Base-by-base conservation (phyloP, 2,888 invertebrate genomes). In the Chrysolina oricalcia region DNA sequence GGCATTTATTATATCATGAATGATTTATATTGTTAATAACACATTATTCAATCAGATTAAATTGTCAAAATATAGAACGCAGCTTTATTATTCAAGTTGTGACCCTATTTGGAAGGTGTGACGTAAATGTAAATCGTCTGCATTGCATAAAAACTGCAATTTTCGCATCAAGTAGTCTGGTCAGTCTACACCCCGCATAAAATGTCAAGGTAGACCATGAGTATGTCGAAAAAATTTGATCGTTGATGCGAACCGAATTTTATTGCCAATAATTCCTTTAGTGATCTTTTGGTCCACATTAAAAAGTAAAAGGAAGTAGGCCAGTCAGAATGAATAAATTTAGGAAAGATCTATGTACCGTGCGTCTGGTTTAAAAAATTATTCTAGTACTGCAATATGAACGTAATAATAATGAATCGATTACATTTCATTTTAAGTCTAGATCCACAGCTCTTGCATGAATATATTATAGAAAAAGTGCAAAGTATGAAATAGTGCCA, bases 201-300 rank as follows among this genome's bases (percentile, higher is more conserved):
- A 59, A 59, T 59, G 59, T 59, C 59, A 59, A 59, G 59, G 59
- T 35, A n/a, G 59, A 59, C 59, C 59, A 35, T 27, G n/a, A 59
- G 1, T 11, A n/a, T 59, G 27, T 27, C 35, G 27, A 23, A 59
- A 13, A 35, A 27, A 27, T 21, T 4, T 23, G 35, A 15, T 59
- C 59, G 17, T 59, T 35, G 35, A 35, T n/a, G 2, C 35, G 27
- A 59, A 59, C 35, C n/a, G 27, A 59, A 27, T 59, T 59, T 59
- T 17, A 50, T 50, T n/a, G 19, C 19, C 19, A n/a, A 50, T 50
- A 19, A 17, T 50, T 19, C 15, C 19, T 19, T 19, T 9, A 50
- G 19, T 50, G n/a, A 2, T 43, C 13, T 43, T 35, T 35, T 27
- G 2, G 35, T 35, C 3, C 35, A 35, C 43, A 43, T 15, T 13